Conservation (phyloP, 2,888 invertebrate genomes). For the Pandemis cinnamomeana region DNA sequence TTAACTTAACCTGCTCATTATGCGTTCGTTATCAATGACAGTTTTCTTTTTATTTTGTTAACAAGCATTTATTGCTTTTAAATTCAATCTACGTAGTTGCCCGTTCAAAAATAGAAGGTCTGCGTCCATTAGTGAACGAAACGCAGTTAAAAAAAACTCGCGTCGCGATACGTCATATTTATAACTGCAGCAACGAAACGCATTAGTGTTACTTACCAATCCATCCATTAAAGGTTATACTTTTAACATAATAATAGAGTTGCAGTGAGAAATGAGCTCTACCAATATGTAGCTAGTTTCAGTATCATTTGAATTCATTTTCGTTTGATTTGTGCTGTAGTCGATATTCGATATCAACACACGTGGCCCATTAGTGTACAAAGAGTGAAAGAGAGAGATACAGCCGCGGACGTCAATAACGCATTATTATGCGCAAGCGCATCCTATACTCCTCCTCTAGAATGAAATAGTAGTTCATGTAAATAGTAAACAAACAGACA, state of each 20-base stretch:
- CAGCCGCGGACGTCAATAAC: conserved; percentile 56
- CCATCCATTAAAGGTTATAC: conserved; percentile 58
- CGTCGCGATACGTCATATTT: conserved; percentile 69
- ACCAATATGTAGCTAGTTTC: background rate
- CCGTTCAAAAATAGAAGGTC: conserved; percentile 41
- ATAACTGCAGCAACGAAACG: conserved; percentile 69
- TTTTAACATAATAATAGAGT: conserved; percentile 66
- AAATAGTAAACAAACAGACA: no score
- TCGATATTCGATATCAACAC: conserved; percentile 59
- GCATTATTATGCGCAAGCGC: conserved; percentile 54
- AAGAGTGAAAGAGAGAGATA: conserved; percentile 50
- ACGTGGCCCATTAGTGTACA: conserved; percentile 69
- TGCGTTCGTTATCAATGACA: background rate
- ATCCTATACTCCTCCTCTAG: conserved; percentile 51
- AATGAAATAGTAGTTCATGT: background rate
- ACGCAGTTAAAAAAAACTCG: conserved; percentile 46
- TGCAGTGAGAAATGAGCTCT: conserved; percentile 1
- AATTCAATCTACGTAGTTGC: conserved; percentile 19
- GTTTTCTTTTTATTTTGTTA: background rate
- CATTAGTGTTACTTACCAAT: conserved; percentile 71
- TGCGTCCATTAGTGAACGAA: conserved; percentile 42
- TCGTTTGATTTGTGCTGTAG: conserved; percentile 33
- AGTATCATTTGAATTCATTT: conserved; percentile 36
- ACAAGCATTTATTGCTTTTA: background rate
- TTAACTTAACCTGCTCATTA: background rate